Percentiles rank a stretch among this genome's conserved stretches.
These are phyloP conservation scores for Phortica variegata DNA, from an alignment of 1,140 invertebrate species.

Conservation along the genomic window DNA sequence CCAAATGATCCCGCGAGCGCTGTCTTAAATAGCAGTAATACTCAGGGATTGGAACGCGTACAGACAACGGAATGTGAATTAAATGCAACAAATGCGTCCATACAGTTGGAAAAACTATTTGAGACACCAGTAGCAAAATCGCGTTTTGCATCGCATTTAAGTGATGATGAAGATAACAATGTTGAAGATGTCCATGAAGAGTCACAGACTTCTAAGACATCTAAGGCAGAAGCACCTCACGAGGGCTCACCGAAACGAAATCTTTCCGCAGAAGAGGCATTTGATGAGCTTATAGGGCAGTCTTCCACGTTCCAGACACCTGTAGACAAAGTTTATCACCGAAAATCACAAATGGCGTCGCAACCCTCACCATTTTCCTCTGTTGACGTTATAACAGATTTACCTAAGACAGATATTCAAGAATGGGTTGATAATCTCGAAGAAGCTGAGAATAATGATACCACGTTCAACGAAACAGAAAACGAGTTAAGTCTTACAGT, in stretches of 20 bases:
- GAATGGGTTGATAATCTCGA: conserved; percentile 13
- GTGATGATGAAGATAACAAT: neutral
- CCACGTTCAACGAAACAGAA: conserved; percentile 18
- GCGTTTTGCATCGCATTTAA: conserved; percentile 1
- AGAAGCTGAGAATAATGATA: neutral
- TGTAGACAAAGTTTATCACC: conserved; percentile 1
- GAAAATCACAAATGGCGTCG: neutral
- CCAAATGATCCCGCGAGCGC: conserved; percentile 40
- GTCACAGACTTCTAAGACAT: too few species aligned
- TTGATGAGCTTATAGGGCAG: conserved; percentile 5
- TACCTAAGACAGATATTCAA: conserved; percentile 11
- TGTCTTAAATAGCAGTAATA: conserved; percentile 20
- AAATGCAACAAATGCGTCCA: conserved; percentile 22
- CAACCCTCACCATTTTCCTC: conserved; percentile 9
- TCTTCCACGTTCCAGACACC: conserved; percentile 7
- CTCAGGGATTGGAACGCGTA: neutral
- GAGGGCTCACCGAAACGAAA: too few species aligned
- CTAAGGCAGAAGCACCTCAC: too few species aligned
- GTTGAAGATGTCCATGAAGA: neutral
- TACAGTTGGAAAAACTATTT: conserved; percentile 38
- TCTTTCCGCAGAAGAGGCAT: conserved; percentile 9
- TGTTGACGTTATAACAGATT: conserved; percentile 27
- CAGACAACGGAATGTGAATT: conserved; percentile 40
- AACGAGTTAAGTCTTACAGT: conserved; percentile 29
- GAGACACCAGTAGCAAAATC: conserved; percentile 14